phyloP scores from a whole-genome alignment of 2,888 invertebrate genomes.

The Heliconius ethilla region DNA sequence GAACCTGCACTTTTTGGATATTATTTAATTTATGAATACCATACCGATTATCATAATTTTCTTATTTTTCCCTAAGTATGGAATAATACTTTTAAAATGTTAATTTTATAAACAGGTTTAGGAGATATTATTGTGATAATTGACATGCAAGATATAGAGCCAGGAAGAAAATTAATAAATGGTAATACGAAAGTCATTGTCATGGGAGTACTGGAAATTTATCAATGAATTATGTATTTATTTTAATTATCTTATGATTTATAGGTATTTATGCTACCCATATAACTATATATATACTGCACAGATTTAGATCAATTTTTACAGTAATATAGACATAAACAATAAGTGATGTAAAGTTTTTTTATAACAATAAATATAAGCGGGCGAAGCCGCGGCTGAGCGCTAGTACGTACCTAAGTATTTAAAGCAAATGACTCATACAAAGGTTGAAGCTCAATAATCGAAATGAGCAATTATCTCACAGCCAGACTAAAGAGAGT shows the following conservation, averaged over 20 bases:
- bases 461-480: conserved; percentile 34
- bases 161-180: background rate
- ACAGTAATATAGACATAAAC: background rate
- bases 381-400: no score
- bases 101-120: no score
- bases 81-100: no score
- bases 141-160: background rate
- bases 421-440: background rate
- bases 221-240: background rate
- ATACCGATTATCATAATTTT: no score
- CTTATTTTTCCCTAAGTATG: no score
- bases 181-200: background rate
- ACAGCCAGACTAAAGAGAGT: conserved; percentile 38
- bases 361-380: background rate
- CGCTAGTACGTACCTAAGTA: background rate
- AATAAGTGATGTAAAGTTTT: no score
- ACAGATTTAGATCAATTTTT: background rate
- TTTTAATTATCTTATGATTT: background rate
- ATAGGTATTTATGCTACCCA: no score
- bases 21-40: no score
- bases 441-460: conserved; percentile 13
- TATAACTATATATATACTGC: background rate
- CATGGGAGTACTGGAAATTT: conserved; percentile 1
- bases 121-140: background rate
- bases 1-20: no score